Percentiles rank a stretch among this genome's conserved stretches.
These are phyloP conservation scores for Nyctibius bracteatus DNA, from an alignment of 2,113 vertebrate genomes.

Conservation along the genomic window DNA sequence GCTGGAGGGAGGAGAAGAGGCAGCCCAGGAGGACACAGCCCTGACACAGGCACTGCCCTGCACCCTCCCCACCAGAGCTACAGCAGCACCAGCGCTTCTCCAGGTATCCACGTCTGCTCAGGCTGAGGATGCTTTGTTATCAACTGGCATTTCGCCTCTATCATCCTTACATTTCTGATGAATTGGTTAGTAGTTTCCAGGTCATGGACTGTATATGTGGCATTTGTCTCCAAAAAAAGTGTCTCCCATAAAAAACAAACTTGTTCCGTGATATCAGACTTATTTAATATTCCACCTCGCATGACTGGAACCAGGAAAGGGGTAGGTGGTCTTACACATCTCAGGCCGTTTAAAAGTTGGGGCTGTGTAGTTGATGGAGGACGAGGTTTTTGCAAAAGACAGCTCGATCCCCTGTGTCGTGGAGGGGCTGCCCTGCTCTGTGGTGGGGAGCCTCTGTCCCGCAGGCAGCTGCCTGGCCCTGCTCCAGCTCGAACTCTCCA, in stretches of 20 bases:
- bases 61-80: not conserved
- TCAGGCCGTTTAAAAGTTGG: not conserved
- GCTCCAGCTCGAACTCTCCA: not conserved
- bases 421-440: not conserved
- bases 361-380: not conserved
- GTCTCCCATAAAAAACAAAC: not conserved
- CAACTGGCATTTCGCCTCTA: not conserved
- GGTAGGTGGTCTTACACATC: not conserved
- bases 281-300: not conserved
- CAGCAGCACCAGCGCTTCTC: not conserved
- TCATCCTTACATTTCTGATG: not conserved
- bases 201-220: not conserved
- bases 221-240: not conserved
- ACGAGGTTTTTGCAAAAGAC: not conserved
- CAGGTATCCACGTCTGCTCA: not conserved
- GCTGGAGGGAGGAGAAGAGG: not conserved
- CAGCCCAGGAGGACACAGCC: not conserved
- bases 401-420: fast-evolving
- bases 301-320: not conserved
- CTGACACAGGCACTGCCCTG: not conserved
- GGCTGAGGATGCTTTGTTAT: not conserved
- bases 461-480: not conserved
- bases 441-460: not conserved
- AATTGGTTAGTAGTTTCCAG: not conserved
- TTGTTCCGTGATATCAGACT: not conserved